Percentiles rank a stretch among this genome's conserved stretches.
Conservation (phyloP, 1,140 invertebrate genomes). For the Euschistus heros region DNA sequence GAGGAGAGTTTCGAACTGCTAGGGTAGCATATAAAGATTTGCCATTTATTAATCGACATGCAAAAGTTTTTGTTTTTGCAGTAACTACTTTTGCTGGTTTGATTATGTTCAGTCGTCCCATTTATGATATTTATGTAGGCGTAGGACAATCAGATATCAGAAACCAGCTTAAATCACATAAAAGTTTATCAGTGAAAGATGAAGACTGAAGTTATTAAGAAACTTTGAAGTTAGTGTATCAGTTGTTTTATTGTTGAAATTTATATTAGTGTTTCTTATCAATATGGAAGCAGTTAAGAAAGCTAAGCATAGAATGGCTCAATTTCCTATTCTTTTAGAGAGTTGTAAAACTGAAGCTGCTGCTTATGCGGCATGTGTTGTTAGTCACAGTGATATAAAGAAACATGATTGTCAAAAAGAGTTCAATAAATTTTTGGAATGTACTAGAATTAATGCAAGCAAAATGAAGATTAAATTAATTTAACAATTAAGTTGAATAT, state of each 20-base stretch:
- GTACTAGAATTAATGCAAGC: conserved; percentile 53
- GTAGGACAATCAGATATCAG: too few species aligned
- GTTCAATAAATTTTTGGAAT: conserved; percentile 59
- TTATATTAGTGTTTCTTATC: neutral
- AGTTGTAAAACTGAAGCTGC: conserved; percentile 56
- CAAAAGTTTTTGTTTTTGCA: conserved; percentile 40
- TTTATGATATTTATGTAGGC: conserved; percentile 52
- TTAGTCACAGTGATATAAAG: conserved; percentile 50
- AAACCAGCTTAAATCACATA: conserved; percentile 29
- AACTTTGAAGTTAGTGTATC: neutral
- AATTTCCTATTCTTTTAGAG: conserved; percentile 58
- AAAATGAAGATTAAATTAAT: conserved; percentile 43
- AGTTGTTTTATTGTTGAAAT: neutral
- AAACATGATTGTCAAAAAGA: conserved; percentile 62
- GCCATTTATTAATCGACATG: conserved; percentile 37
- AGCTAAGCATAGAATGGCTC: conserved; percentile 55
- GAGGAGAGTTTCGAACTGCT: neutral
- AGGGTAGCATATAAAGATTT: conserved; percentile 23
- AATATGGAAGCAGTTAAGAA: conserved; percentile 67
- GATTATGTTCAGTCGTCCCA: conserved; percentile 52
- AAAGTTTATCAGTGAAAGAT: neutral
- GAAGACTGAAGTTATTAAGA: neutral
- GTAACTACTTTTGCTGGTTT: conserved; percentile 38
- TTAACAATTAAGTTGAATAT: neutral
- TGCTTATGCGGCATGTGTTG: conserved; percentile 64